These are phyloP conservation scores for Astreopora myriophthalma DNA, from an alignment of 64 coral and sea anemone species.

Conservation along the genomic window DNA sequence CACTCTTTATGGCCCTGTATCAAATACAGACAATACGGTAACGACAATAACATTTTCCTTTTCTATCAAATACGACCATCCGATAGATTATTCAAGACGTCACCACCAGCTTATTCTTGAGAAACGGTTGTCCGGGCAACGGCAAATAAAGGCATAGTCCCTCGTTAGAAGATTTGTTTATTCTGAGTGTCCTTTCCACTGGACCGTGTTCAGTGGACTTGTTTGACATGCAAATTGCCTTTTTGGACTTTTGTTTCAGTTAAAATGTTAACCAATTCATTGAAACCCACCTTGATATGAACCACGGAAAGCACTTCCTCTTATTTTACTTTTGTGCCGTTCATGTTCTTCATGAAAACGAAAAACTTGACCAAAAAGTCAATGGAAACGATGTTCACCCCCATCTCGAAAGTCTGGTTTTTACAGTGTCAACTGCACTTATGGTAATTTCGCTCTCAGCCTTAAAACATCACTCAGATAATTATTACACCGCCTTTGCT, in stretches of 20 bases:
- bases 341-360: too few species aligned
- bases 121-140: background rate
- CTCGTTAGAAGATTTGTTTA: conserved; percentile 38
- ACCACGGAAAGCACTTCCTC: too few species aligned
- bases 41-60: conserved; percentile 29
- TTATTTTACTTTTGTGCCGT: too few species aligned
- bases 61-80: conserved; percentile 11
- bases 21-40: conserved; percentile 7
- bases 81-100: conserved; percentile 17
- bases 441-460: background rate
- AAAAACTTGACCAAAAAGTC: too few species aligned
- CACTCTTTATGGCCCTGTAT: background rate
- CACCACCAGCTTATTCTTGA: conserved; percentile 1
- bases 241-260: background rate
- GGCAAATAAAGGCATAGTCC: background rate
- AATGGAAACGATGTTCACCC: background rate
- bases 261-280: conserved; percentile 13
- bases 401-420: background rate
- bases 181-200: background rate
- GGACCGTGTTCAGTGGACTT: background rate
- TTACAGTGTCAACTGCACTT: background rate
- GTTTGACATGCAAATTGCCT: conserved; percentile 45
- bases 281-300: background rate
- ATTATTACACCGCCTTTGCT: background rate
- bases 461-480: background rate